These are phyloP conservation scores for Aurelia aurita complex sp. Pacific DNA, from an alignment of 30 jellyfish, hydroid and myxozoan genomes.

Conservation along the genomic window DNA sequence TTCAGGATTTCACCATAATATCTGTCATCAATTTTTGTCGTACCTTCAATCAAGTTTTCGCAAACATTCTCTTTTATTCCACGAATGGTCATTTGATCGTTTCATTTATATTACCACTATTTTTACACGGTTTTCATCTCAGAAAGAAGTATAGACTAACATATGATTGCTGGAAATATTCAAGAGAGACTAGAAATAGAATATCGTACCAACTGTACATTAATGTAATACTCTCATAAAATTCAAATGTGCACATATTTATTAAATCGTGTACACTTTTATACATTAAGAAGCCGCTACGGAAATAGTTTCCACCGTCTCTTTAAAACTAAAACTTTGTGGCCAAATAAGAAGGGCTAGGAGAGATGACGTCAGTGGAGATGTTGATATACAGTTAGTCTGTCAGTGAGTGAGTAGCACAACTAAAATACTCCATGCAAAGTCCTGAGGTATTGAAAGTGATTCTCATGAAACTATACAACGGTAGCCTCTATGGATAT, in stretches of 20 bases:
- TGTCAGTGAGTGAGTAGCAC: not conserved
- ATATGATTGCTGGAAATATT: not conserved
- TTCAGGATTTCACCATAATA: too few relatives aligned
- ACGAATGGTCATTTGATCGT: too few relatives aligned
- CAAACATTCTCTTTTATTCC: too few relatives aligned
- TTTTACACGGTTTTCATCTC: too few relatives aligned
- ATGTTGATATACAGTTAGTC: not conserved
- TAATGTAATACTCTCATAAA: slow-evolving; percentile 48
- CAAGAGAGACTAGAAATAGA: slow-evolving; percentile 40
- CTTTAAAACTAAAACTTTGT: slow-evolving; percentile 46
- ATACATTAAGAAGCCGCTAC: slow-evolving; percentile 21
- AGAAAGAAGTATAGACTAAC: not conserved
- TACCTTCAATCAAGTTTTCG: too few relatives aligned
- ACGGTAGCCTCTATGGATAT: slow-evolving; percentile 57
- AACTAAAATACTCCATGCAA: not conserved
- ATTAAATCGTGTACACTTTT: slow-evolving; percentile 46
- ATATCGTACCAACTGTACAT: slow-evolving; percentile 50
- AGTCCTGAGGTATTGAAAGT: not conserved
- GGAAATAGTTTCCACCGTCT: slow-evolving; percentile 45
- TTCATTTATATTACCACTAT: too few relatives aligned
- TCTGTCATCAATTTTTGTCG: too few relatives aligned
- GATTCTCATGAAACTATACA: slow-evolving; percentile 62
- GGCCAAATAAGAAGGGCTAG: slow-evolving; percentile 1
- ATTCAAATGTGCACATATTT: slow-evolving; percentile 71
- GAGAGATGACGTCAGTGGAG: not conserved